Base-by-base conservation (phyloP, 2,113 vertebrate species). In the Panthera uncia region DNA sequence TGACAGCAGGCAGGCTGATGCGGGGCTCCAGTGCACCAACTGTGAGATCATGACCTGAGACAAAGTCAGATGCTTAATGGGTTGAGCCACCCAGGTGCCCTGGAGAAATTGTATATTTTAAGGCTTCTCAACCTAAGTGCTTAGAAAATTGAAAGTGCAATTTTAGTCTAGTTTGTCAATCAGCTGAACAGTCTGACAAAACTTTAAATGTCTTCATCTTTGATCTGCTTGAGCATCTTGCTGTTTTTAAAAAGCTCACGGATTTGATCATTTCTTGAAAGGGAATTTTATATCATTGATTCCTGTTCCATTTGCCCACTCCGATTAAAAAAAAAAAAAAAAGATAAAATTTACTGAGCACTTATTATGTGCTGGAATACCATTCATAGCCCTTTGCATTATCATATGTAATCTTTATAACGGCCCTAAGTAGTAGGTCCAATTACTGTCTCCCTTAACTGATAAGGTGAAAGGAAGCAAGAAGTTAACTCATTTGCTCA, bases 91-190 rank as follows among this genome's bases (percentile, higher is more conserved):
- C 21, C 57, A 61, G 21, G 57, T 61, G 7, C 57, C 57, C 57
- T 61, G 57, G 80, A 66, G 57, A 63, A 86, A 45, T 25, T 68
- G 29, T 91, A 2, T 89, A 33, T 78, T 94, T 82, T 91, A 52
- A 69, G 65, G 63, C 65, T 31, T 15, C 19, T 69, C 29, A 63
- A 90, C n/a, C 68, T 61, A 69, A 76, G 18, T 93, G 63, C 66
- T 96, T 86, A 19, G 95, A 93, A 85, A 76, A 73, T 29, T 90
- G 66, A 76, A 95, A 95, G 69, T 93, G 80, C 81, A 52, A 84
- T 68, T 73, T 93, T 71, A 65, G 73, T 63, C 19, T 36, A 33
- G 33, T 90, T 50, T 86, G 65, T 85, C 45, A 61, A 36, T 86
- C 61, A 61, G 48, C 50, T 6, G 4, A 74, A 38, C 38, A 69